A percentile compares a stretch with the other conserved stretches of the same genome.
phyloP scores from a whole-genome alignment of 1,140 invertebrate genomes.

The Drosophila tani region DNA sequence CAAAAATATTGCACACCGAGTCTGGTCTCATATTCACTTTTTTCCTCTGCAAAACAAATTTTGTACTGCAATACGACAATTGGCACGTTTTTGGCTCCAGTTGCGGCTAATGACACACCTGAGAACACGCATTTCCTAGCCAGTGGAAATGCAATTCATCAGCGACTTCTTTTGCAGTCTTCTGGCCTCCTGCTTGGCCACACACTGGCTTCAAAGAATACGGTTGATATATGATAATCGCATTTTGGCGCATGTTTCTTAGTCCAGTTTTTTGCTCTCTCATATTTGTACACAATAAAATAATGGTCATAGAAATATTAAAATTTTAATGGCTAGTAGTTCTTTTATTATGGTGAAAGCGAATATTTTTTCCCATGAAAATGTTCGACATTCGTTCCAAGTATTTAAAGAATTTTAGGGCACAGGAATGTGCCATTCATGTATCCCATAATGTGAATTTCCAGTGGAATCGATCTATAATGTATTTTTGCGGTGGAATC shows the following conservation, averaged over 20 bases:
- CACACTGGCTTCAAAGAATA: background rate
- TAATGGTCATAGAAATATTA: background rate
- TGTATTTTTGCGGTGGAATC: background rate
- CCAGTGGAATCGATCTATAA: background rate
- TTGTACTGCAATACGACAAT: constrained; percentile 18
- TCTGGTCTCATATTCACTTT: background rate
- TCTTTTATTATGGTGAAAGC: too few species aligned
- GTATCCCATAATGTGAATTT: too few species aligned
- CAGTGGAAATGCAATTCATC: constrained; percentile 27
- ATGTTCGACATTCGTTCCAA: too few species aligned
- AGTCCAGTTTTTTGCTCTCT: constrained; percentile 12
- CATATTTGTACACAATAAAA: background rate
- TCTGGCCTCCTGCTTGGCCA: background rate
- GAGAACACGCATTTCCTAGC: constrained; percentile 5
- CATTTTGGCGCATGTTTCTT: constrained; percentile 43
- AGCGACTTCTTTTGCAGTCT: constrained; percentile 12
- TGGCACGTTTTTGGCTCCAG: constrained; percentile 9
- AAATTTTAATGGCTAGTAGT: too few species aligned
- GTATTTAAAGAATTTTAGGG: too few species aligned
- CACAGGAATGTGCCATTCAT: too few species aligned
- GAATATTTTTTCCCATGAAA: too few species aligned
- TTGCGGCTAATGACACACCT: constrained; percentile 3
- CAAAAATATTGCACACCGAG: background rate
- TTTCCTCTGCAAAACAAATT: constrained; percentile 1
- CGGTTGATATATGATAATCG: constrained; percentile 69